A percentile compares a stretch with the other conserved stretches of the same genome.
Evolutionary conservation across 2,797 vertebrate genomes (phyloP).

Genomic region (Loris lydekkerianus): DNA sequence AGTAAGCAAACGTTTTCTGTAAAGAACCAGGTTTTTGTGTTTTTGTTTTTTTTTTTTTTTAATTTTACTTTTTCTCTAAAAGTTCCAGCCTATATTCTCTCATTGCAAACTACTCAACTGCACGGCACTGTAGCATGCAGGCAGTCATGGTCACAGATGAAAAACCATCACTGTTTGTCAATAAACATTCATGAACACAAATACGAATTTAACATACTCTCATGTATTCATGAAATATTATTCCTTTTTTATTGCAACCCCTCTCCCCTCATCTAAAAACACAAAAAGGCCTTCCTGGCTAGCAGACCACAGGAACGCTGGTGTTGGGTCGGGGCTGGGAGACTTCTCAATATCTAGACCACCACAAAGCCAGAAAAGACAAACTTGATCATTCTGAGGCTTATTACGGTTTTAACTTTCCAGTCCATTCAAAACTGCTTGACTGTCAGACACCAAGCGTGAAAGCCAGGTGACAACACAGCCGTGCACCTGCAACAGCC

Average conservation of each 20-base stretch:
- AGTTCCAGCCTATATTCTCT: fast-evolving
- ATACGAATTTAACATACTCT: not conserved
- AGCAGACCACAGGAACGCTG: not conserved
- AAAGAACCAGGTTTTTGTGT: not conserved
- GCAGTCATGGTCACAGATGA: not conserved
- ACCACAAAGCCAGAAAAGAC: not conserved
- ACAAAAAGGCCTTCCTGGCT: not conserved
- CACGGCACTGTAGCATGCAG: fast-evolving
- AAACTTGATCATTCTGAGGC: not conserved
- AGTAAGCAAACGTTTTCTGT: not conserved
- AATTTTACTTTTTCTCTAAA: no score
- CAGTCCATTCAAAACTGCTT: not conserved
- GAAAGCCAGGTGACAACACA: not conserved
- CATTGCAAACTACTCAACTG: not conserved
- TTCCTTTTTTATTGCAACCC: not conserved
- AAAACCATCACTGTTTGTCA: not conserved
- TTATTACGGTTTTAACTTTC: not conserved
- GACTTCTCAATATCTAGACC: not conserved
- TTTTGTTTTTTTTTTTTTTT: no score
- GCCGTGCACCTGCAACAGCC: fast-evolving
- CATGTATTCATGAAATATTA: not conserved
- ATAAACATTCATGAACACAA: not conserved
- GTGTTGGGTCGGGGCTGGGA: fast-evolving
- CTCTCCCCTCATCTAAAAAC: not conserved
- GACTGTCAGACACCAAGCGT: not conserved